Evolutionary conservation across 1,140 invertebrate genomes (phyloP).

Genomic region (Caenorhabditis brenneri): DNA sequence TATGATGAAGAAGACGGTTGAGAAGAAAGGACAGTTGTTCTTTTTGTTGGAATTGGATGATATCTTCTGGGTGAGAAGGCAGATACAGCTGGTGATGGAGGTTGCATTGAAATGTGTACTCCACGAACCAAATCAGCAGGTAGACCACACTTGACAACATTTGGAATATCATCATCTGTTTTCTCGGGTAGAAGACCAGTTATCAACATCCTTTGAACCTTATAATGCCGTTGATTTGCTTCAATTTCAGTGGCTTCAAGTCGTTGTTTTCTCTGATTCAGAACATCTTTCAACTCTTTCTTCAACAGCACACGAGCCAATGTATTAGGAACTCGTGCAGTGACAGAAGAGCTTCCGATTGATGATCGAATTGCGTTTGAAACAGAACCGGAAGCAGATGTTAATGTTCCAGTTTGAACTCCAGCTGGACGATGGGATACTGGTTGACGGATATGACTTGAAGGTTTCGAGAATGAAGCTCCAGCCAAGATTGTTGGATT

Average conservation of each 20-base stretch:
- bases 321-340: conserved; percentile 60
- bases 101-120: conserved; percentile 44
- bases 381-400: conserved; percentile 13
- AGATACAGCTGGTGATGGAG: conserved; percentile 39
- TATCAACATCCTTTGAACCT: conserved; percentile 62
- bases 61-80: conserved; percentile 27
- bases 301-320: conserved; percentile 65
- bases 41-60: not conserved
- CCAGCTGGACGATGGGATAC: conserved; percentile 48
- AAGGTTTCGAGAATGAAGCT: conserved; percentile 53
- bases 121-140: conserved; percentile 54
- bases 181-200: conserved; percentile 64
- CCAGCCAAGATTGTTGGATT: conserved; percentile 67
- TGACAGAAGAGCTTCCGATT: conserved; percentile 38
- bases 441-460: conserved; percentile 48
- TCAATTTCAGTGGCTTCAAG: conserved; percentile 68
- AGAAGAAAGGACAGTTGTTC: not conserved
- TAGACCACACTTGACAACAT: conserved; percentile 54
- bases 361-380: conserved; percentile 19
- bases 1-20: conserved; percentile 7
- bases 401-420: conserved; percentile 32
- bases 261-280: conserved; percentile 55
- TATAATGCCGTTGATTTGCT: conserved; percentile 68
- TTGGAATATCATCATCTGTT: conserved; percentile 55
- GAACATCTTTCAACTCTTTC: conserved; percentile 65